phyloP scores from a whole-genome alignment of 1,140 invertebrate genomes.

The Nomia melanderi region DNA sequence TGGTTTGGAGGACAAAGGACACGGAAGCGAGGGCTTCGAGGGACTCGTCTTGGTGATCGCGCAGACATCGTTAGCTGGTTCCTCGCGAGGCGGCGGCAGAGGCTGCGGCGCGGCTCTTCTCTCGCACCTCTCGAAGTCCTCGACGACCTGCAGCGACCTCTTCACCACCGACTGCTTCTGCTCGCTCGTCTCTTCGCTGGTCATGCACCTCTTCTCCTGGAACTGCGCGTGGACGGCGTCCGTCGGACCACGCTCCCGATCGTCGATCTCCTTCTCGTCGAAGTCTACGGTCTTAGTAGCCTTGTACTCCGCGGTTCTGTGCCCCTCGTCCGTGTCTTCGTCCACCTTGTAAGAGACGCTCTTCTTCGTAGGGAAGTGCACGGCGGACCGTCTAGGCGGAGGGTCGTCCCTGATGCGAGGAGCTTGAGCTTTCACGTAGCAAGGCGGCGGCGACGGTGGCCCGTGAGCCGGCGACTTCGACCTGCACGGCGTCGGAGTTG shows the following conservation, averaged over 20 bases:
- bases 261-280: slow-evolving; percentile 66
- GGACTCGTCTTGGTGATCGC: slow-evolving; percentile 66
- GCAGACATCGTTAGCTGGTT: slow-evolving; percentile 55
- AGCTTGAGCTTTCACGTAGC: slow-evolving; percentile 68
- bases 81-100: slow-evolving; percentile 4
- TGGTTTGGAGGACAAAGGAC: slow-evolving; percentile 62
- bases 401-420: slow-evolving; percentile 67
- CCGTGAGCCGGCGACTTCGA: slow-evolving; percentile 71
- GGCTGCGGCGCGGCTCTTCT: slow-evolving; percentile 33
- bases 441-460: slow-evolving; percentile 63
- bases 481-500: slow-evolving; percentile 71
- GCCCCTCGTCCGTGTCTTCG: slow-evolving; percentile 72
- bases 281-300: slow-evolving; percentile 47
- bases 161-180: slow-evolving; percentile 57
- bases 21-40: slow-evolving; percentile 61
- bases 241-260: slow-evolving; percentile 36
- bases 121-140: slow-evolving; percentile 67
- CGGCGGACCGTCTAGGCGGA: slow-evolving; percentile 32
- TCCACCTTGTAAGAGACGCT: slow-evolving; percentile 68
- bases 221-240: slow-evolving; percentile 67
- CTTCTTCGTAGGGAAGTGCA: slow-evolving; percentile 57
- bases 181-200: slow-evolving; percentile 66
- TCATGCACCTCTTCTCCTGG: slow-evolving; percentile 65
- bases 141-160: slow-evolving; percentile 60
- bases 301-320: slow-evolving; percentile 61